Evolutionary conservation across 2,797 vertebrate genomes (phyloP).

Genomic region (Sebastolobus alascanus): DNA sequence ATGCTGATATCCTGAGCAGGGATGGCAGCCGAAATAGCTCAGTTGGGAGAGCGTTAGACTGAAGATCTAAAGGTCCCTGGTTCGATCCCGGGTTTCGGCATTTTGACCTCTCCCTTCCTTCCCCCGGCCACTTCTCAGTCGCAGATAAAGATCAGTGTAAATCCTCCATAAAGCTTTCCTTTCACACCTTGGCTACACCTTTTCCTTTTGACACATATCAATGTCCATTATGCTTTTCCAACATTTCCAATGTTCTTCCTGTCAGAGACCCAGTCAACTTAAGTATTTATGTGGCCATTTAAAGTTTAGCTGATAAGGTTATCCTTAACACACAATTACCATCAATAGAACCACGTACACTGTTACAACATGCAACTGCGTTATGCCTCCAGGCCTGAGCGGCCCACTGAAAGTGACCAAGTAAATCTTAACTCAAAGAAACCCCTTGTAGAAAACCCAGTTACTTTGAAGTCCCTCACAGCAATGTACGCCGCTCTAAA

Average conservation of each 20-base stretch:
- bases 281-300: constrained; percentile 3
- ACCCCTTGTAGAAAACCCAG: constrained; percentile 17
- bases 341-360: not conserved
- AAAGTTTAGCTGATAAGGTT: not conserved
- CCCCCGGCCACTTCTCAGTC: not conserved
- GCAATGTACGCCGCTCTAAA: constrained; percentile 50
- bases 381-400: constrained; percentile 14
- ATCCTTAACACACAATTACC: constrained; percentile 1
- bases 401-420: constrained; percentile 10
- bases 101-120: constrained; percentile 23
- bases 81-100: constrained; percentile 76
- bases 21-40: constrained; percentile 64
- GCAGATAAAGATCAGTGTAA: not conserved
- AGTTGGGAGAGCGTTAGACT: constrained; percentile 80
- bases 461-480: constrained; percentile 66
- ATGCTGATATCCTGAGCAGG: rapidly evolving
- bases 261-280: not conserved
- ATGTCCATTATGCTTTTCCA: not conserved
- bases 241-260: not conserved
- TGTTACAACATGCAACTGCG: constrained; percentile 10
- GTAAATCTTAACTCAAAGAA: constrained; percentile 35
- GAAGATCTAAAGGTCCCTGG: constrained; percentile 77
- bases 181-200: not conserved
- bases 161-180: not conserved
- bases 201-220: not conserved